Evolutionary conservation across 2,888 invertebrate genomes (phyloP).

Genomic region (Helicoverpa assulta): DNA sequence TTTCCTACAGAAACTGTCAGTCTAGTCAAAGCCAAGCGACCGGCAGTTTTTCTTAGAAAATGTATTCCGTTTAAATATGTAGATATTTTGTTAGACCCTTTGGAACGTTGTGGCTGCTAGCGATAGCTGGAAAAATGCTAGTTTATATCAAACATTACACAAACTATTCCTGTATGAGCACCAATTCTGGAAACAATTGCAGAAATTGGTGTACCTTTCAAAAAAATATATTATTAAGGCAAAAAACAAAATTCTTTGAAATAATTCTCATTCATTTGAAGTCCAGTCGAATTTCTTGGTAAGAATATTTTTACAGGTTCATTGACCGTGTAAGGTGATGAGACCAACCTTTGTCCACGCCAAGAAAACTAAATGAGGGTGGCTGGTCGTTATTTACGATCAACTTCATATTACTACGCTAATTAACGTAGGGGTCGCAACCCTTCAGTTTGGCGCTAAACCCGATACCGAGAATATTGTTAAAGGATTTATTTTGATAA

Average conservation of each 20-base stretch:
- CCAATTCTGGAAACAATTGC: too few relatives aligned
- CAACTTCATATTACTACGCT: slow-evolving; percentile 60
- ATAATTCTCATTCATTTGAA: slow-evolving; percentile 19
- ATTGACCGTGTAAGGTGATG: slow-evolving; percentile 36
- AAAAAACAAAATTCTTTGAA: slow-evolving; percentile 10
- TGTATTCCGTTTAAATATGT: slow-evolving; percentile 10
- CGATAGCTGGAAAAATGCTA: not conserved
- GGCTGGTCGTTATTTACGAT: slow-evolving; percentile 58
- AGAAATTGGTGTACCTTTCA: too few relatives aligned
- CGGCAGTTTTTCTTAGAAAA: slow-evolving; percentile 9
- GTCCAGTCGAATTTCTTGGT: slow-evolving; percentile 24
- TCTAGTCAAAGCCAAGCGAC: slow-evolving; percentile 1
- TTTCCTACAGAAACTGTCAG: not conserved
- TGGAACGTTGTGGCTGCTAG: not conserved
- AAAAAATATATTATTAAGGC: not conserved
- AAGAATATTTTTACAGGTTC: slow-evolving; percentile 15
- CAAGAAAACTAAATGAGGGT: slow-evolving; percentile 49
- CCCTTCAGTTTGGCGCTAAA: slow-evolving; percentile 39
- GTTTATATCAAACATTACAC: not conserved
- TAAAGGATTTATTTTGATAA: slow-evolving; percentile 15
- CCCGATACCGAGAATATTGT: slow-evolving; percentile 44
- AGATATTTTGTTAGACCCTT: not conserved
- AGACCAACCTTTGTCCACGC: slow-evolving; percentile 23
- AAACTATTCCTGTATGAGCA: not conserved
- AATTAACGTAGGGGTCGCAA: slow-evolving; percentile 60